Evolutionary conservation across 2,888 invertebrate species (phyloP).

Genomic region (Cetonia aurata): DNA sequence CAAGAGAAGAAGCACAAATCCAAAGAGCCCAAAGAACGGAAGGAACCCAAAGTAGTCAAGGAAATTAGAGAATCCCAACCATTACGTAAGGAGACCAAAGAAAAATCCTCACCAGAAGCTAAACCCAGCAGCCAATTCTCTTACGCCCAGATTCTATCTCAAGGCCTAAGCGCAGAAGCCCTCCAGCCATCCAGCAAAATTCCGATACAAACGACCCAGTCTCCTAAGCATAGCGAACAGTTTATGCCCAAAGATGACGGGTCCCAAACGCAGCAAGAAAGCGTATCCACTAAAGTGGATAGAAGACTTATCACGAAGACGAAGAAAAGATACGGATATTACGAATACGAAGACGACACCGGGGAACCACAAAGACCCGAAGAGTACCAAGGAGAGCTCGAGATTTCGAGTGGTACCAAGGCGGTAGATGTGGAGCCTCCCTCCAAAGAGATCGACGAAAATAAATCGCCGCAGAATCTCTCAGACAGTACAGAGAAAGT

Average conservation of each 20-base stretch:
- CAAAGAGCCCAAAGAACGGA: slow-evolving; percentile 22
- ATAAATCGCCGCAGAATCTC: slow-evolving; percentile 53
- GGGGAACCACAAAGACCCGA: slow-evolving; percentile 50
- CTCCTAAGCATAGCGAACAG: slow-evolving; percentile 55
- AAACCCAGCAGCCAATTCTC: slow-evolving; percentile 67
- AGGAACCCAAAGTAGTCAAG: neutral
- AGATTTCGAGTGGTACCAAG: slow-evolving; percentile 57
- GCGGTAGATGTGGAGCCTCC: slow-evolving; percentile 45
- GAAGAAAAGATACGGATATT: slow-evolving; percentile 59
- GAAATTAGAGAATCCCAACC: slow-evolving; percentile 27
- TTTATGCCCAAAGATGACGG: slow-evolving; percentile 58
- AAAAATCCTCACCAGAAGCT: neutral
- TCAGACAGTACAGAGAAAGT: slow-evolving; percentile 57
- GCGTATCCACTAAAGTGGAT: slow-evolving; percentile 55
- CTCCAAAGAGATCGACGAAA: slow-evolving; percentile 47
- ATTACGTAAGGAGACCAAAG: slow-evolving; percentile 10
- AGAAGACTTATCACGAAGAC: slow-evolving; percentile 56
- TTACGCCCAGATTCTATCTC: slow-evolving; percentile 79
- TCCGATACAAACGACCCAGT: slow-evolving; percentile 58
- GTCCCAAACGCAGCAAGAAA: slow-evolving; percentile 53
- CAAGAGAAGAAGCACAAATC: slow-evolving; percentile 54
- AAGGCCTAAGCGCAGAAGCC: slow-evolving; percentile 70
- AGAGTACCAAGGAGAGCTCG: slow-evolving; percentile 61
- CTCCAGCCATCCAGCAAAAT: slow-evolving; percentile 72
- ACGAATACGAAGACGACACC: slow-evolving; percentile 51